Evolutionary conservation across 2,797 vertebrate genomes (phyloP).

Genomic region (Pempheris klunzingeri): DNA sequence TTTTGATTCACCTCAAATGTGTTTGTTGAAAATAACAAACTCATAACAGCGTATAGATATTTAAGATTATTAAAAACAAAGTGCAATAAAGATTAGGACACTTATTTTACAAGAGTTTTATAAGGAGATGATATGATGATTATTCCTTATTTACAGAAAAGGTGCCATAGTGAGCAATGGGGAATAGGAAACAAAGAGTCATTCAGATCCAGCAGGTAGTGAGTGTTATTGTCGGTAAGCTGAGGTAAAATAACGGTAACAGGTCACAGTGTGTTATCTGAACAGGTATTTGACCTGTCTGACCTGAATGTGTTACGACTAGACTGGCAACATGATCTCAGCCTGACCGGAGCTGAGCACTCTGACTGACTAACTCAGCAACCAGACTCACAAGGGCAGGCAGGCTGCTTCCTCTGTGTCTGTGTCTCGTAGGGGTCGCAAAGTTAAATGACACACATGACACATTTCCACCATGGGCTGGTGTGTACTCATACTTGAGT

Average conservation of each 20-base stretch:
- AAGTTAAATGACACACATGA: conserved; percentile 30
- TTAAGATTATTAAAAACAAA: too few species aligned
- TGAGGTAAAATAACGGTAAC: conserved; percentile 65
- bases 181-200: conserved; percentile 1
- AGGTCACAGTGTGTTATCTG: conserved; percentile 70
- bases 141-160: neutral
- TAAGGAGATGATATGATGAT: neutral
- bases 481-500: neutral
- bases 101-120: neutral
- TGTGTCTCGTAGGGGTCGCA: neutral
- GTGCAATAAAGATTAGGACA: too few species aligned
- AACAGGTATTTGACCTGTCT: conserved; percentile 81
- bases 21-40: conserved; percentile 11
- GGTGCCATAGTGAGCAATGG: too few species aligned
- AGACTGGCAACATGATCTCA: conserved; percentile 76
- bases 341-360: conserved; percentile 33
- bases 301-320: conserved; percentile 68
- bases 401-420: conserved; percentile 43
- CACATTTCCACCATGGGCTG: conserved; percentile 10
- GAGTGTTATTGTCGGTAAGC: conserved; percentile 42
- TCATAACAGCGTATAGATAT: too few species aligned
- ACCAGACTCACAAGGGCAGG: conserved; percentile 63
- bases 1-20: neutral
- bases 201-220: conserved; percentile 14
- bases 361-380: conserved; percentile 80